These are phyloP conservation scores for Hydrotaea cyrtoneurina DNA, from an alignment of 2,888 invertebrate genomes.

Conservation along the genomic window DNA sequence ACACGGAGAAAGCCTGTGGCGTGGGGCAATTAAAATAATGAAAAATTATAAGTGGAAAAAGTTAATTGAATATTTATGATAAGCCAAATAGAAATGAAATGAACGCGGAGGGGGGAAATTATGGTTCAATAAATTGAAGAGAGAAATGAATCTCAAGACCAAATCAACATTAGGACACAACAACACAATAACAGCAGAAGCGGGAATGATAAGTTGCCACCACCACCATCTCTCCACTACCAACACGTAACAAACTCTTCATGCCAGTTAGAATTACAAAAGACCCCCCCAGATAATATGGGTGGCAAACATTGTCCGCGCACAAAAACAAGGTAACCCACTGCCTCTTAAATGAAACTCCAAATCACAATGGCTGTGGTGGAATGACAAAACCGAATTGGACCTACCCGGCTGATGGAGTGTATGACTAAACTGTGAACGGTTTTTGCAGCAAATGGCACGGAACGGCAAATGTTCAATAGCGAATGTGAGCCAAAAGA, in stretches of 20 bases:
- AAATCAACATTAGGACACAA: not conserved
- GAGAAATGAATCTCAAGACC: not conserved
- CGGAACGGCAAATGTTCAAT: conserved; percentile 11
- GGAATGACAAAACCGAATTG: not conserved
- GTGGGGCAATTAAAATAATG: conserved; percentile 24
- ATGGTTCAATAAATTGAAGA: not conserved
- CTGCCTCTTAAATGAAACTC: not conserved
- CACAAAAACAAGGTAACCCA: not conserved
- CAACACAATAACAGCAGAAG: not conserved
- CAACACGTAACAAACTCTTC: not conserved
- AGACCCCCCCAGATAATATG: not conserved
- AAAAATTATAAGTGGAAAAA: conserved; percentile 38
- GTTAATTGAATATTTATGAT: conserved; percentile 43
- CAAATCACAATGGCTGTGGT: not conserved
- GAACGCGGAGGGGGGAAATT: not conserved
- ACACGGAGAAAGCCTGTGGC: not conserved
- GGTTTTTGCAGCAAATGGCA: conserved; percentile 1
- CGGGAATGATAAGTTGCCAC: not conserved
- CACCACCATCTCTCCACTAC: not conserved
- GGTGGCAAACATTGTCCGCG: not conserved
- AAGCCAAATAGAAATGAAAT: not conserved
- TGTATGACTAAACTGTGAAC: conserved; percentile 8
- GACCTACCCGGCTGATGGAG: not conserved
- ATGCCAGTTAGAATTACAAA: not conserved
- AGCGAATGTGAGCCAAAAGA: not conserved